These are phyloP conservation scores for Charadrius vociferus DNA, from an alignment of 2,113 vertebrate genomes.

Conservation along the genomic window DNA sequence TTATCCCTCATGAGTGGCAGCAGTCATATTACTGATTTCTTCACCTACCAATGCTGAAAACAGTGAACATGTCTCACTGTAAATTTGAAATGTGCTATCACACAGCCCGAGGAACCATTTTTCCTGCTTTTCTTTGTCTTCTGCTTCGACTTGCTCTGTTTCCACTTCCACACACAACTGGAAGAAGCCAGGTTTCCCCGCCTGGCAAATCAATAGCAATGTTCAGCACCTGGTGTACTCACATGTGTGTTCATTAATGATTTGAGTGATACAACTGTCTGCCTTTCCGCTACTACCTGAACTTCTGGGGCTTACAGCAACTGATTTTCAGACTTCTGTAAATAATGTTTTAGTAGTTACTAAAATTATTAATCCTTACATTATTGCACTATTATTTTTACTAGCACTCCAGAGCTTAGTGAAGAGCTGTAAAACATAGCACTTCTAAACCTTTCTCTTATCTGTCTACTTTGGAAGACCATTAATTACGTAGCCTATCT, in stretches of 20 bases:
- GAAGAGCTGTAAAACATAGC: background rate
- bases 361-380: background rate
- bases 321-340: background rate
- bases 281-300: background rate
- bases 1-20: background rate
- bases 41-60: background rate
- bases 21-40: background rate
- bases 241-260: background rate
- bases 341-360: background rate
- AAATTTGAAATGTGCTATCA: background rate
- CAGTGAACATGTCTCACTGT: background rate
- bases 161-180: background rate
- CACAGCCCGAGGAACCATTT: background rate
- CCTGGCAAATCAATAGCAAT: background rate
- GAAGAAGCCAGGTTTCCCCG: background rate
- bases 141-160: background rate
- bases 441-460: background rate
- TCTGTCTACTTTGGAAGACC: background rate
- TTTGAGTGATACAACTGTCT: background rate
- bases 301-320: background rate
- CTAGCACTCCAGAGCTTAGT: background rate
- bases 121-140: background rate
- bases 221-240: background rate
- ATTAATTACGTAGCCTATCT: background rate
- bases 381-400: background rate